phyloP scores from a whole-genome alignment of 1,140 invertebrate species.

The Sitodiplosis mosellana region DNA sequence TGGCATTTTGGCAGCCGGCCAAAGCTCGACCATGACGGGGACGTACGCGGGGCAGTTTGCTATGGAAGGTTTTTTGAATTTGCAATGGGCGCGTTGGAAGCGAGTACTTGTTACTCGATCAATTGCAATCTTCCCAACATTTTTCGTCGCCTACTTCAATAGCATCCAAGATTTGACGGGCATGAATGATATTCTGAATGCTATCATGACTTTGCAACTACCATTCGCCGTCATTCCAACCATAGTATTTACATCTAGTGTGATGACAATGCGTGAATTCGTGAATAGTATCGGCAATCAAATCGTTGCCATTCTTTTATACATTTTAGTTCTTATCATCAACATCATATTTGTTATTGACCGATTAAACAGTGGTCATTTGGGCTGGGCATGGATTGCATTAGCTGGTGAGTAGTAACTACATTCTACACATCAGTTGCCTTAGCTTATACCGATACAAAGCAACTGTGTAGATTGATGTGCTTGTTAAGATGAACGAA shows the following conservation, averaged over 20 bases:
- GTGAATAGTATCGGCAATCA: constrained; percentile 55
- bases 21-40: constrained; percentile 79
- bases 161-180: constrained; percentile 55
- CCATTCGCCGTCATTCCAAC: constrained; percentile 73
- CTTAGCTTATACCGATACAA: neutral
- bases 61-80: constrained; percentile 39
- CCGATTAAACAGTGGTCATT: constrained; percentile 33
- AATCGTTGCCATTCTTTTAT: constrained; percentile 47
- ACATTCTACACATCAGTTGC: no score
- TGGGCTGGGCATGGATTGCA: constrained; percentile 31
- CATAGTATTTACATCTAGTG: constrained; percentile 70
- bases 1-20: constrained; percentile 76
- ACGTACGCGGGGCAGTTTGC: constrained; percentile 60
- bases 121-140: constrained; percentile 80
- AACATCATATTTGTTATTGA: constrained; percentile 64
- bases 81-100: no score
- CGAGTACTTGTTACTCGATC: constrained; percentile 37
- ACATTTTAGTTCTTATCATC: constrained; percentile 54
- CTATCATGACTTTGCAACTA: constrained; percentile 70
- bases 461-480: neutral
- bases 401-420: constrained; percentile 24
- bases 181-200: constrained; percentile 84
- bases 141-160: constrained; percentile 47
- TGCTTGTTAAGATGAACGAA: neutral
- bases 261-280: constrained; percentile 68